These are phyloP conservation scores for Pagrus major DNA, from an alignment of 2,113 vertebrate species.

Conservation along the genomic window DNA sequence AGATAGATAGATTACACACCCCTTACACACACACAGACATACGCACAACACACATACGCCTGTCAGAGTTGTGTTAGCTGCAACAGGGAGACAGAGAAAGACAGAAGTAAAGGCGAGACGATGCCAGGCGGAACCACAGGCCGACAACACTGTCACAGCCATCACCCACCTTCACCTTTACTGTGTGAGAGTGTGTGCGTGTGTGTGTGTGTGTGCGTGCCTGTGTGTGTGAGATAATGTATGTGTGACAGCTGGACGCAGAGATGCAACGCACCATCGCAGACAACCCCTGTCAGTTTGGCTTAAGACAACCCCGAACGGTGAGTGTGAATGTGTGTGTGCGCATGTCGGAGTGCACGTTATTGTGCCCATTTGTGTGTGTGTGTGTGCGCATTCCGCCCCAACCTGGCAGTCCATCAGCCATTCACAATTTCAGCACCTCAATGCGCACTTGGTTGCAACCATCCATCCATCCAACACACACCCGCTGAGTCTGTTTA, in stretches of 20 bases:
- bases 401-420: conserved; percentile 27
- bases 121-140: conserved; percentile 54
- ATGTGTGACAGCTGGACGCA: conserved; percentile 54
- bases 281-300: conserved; percentile 64
- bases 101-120: conserved; percentile 50
- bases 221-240: background rate
- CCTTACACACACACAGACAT: background rate
- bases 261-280: conserved; percentile 27
- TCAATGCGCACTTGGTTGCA: conserved; percentile 19
- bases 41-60: background rate
- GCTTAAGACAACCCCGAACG: conserved; percentile 42
- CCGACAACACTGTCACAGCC: conserved; percentile 60
- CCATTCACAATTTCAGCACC: conserved; percentile 42
- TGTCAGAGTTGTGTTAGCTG: conserved; percentile 37
- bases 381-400: conserved; percentile 8
- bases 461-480: conserved; percentile 8
- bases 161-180: conserved; percentile 51
- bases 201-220: background rate
- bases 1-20: background rate
- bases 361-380: background rate
- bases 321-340: background rate
- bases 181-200: background rate
- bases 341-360: background rate
- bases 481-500: conserved; percentile 45
- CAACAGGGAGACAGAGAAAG: conserved; percentile 47